These are phyloP conservation scores for Platichthys stellatus DNA, from an alignment of 2,113 vertebrate species.

Conservation along the genomic window DNA sequence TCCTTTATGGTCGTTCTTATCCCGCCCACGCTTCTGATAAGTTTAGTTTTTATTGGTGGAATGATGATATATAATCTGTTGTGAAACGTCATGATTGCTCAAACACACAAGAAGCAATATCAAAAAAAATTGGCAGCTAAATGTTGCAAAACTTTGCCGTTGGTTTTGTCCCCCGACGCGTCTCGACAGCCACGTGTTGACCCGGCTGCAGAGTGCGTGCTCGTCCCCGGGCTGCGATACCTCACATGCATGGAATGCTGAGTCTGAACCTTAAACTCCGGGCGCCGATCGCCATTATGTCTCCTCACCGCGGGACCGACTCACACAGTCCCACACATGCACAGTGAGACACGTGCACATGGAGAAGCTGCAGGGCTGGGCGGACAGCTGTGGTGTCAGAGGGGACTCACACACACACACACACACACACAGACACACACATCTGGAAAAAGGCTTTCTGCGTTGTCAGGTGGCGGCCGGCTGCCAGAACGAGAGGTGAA, in stretches of 20 bases:
- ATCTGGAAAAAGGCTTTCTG: conserved; percentile 77
- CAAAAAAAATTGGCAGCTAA: too few species aligned
- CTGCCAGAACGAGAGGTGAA: conserved; percentile 33
- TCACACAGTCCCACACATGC: conserved; percentile 35
- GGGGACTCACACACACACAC: conserved; percentile 51
- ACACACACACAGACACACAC: conserved; percentile 29
- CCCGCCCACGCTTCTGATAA: too few species aligned
- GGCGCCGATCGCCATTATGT: conserved; percentile 59
- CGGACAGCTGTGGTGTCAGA: conserved; percentile 74
- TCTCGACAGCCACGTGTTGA: not conserved
- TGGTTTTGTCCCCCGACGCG: not conserved
- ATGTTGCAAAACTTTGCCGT: not conserved
- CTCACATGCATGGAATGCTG: conserved; percentile 74
- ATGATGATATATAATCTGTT: too few species aligned
- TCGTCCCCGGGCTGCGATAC: conserved; percentile 64
- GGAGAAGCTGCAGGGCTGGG: conserved; percentile 60
- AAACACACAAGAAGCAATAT: too few species aligned
- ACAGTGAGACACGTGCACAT: conserved; percentile 6
- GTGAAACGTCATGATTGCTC: too few species aligned
- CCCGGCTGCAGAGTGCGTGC: conserved; percentile 26
- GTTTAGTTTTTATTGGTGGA: too few species aligned
- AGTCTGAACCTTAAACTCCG: conserved; percentile 69
- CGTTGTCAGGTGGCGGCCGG: conserved; percentile 45
- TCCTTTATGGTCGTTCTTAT: too few species aligned
- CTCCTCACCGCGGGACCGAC: conserved; percentile 43